Conservation (phyloP, 1,140 invertebrate species). For the Aphaenogaster floridana region DNA sequence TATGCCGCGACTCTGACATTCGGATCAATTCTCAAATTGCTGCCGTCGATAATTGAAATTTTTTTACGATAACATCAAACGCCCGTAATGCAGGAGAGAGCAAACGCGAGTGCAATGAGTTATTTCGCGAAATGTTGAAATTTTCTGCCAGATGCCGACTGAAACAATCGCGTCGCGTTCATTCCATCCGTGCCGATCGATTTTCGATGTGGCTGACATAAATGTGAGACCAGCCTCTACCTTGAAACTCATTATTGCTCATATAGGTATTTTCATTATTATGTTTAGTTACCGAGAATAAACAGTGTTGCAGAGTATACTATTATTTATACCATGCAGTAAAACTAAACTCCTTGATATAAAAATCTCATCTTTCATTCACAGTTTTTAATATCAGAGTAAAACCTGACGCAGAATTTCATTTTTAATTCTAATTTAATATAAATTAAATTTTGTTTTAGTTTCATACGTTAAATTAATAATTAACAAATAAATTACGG, state of each 20-base stretch:
- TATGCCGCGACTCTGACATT: not conserved
- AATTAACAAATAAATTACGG: not conserved
- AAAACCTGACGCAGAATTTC: not conserved
- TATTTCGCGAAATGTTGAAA: constrained; percentile 38
- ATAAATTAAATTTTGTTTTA: constrained; percentile 8
- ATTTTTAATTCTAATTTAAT: constrained; percentile 7
- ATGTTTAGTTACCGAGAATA: constrained; percentile 32
- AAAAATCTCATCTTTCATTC: constrained; percentile 2
- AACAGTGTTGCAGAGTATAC: not conserved
- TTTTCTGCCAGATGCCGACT: constrained; percentile 26
- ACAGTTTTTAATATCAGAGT: not conserved
- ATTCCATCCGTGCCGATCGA: constrained; percentile 41
- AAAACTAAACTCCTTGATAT: not conserved
- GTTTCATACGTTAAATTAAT: not conserved
- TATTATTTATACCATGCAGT: not conserved
- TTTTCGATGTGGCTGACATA: constrained; percentile 59
- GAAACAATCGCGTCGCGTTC: constrained; percentile 53
- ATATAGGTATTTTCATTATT: constrained; percentile 42
- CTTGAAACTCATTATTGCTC: constrained; percentile 56
- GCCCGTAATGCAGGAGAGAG: not conserved
- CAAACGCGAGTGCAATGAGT: not conserved
- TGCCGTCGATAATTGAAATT: constrained; percentile 10
- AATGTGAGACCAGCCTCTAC: constrained; percentile 42
- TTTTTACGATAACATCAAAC: not conserved
- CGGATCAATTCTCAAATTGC: constrained; percentile 1